phyloP scores from a whole-genome alignment of 2,888 invertebrate genomes.

The Schizotus pectinicornis region DNA sequence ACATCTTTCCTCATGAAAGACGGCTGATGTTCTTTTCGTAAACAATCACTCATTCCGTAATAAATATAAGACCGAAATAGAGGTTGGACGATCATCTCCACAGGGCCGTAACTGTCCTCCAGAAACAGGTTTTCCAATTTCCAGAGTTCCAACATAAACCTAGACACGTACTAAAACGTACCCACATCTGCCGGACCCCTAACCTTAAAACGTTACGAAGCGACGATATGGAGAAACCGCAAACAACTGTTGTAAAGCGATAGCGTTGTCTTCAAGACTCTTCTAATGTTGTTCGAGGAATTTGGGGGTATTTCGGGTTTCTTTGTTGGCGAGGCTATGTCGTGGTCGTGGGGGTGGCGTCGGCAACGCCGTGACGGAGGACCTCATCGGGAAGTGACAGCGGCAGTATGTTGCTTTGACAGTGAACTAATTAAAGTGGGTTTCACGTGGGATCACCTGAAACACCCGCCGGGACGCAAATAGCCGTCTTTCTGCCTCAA shows the following conservation, averaged over 20 bases:
- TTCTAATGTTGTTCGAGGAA: too few relatives aligned
- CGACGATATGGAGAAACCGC: too few relatives aligned
- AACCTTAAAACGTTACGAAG: too few relatives aligned
- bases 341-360: too few relatives aligned
- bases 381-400: slow-evolving; percentile 10
- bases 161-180: too few relatives aligned
- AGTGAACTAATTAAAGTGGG: slow-evolving; percentile 51
- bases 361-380: slow-evolving; percentile 3
- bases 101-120: neutral
- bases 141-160: too few relatives aligned
- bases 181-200: too few relatives aligned
- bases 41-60: slow-evolving; percentile 46
- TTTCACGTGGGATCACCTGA: slow-evolving; percentile 50
- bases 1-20: slow-evolving; percentile 42
- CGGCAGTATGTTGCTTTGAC: slow-evolving; percentile 44
- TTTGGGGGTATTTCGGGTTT: too few relatives aligned
- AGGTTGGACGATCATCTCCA: neutral
- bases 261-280: too few relatives aligned
- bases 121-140: too few relatives aligned
- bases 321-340: too few relatives aligned
- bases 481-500: slow-evolving; percentile 34
- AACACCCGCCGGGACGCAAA: slow-evolving; percentile 47
- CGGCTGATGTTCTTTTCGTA: slow-evolving; percentile 43
- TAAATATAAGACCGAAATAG: slow-evolving; percentile 35
- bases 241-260: too few relatives aligned